Evolutionary conservation across 2,113 vertebrate species (phyloP).

Genomic region (Hymenochirus boettgeri): DNA sequence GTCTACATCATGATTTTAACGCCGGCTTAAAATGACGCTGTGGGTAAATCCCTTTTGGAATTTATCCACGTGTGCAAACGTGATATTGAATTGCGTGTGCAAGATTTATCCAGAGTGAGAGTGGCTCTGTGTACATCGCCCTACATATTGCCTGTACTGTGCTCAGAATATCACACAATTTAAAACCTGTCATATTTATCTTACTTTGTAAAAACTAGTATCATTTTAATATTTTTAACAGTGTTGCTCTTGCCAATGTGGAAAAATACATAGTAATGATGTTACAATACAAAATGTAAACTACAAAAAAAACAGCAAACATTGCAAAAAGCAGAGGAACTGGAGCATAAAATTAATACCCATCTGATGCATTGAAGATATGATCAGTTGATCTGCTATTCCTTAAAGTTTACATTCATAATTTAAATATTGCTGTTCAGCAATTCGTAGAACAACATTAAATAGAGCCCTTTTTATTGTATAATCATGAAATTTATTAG

Average conservation of each 20-base stretch:
- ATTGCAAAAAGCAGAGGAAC: slow-evolving; percentile 51
- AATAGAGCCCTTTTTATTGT: slow-evolving; percentile 43
- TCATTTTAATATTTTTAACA: no score
- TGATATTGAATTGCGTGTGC: no score
- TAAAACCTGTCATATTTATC: no score
- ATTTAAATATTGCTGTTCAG: slow-evolving; percentile 48
- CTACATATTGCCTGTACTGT: no score
- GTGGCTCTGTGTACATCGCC: no score
- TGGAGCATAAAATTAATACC: slow-evolving; percentile 57
- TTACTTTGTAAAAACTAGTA: no score
- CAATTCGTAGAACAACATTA: slow-evolving; percentile 42
- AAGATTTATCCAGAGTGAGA: no score
- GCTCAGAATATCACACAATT: no score
- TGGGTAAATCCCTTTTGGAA: no score
- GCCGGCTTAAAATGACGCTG: no score
- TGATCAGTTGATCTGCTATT: slow-evolving; percentile 51
- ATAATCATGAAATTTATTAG: slow-evolving; percentile 45
- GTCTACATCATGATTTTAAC: no score
- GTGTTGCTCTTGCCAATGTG: neutral
- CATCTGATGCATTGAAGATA: slow-evolving; percentile 50
- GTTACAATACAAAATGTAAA: slow-evolving; percentile 50
- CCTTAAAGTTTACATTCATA: slow-evolving; percentile 51
- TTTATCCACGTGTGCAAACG: no score
- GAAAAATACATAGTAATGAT: slow-evolving; percentile 35
- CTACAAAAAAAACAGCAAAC: slow-evolving; percentile 48